Evolutionary conservation across 37 sponge, comb jelly and placozoan species (phyloP), one percentile per base, ranked within the genome.

Genomic region (Crambe crambe): DNA sequence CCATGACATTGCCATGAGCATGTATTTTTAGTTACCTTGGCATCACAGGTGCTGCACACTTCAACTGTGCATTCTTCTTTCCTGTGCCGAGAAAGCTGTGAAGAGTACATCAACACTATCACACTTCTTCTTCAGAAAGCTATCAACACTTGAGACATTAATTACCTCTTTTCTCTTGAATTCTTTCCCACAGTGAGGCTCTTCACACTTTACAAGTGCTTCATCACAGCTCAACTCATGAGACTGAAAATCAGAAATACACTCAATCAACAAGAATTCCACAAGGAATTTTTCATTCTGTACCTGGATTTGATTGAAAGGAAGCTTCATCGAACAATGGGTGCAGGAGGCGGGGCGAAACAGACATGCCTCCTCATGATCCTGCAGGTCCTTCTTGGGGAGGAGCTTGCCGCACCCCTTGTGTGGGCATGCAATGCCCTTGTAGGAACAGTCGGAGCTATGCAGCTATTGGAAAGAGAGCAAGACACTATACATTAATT

Each of bases 11-110:
- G n/a, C n/a, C n/a, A n/a, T n/a, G n/a, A n/a, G n/a, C n/a, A n/a
- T n/a, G n/a, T n/a, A n/a, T n/a, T n/a, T n/a, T n/a, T 68, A 37
- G 34, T 54, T 47, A 86, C 87, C 87, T 82, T 65, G 32, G 68
- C 23, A 22, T 73, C 8, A 27, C 82, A 89, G 25, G 74, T 64
- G n/a, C 37, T 8, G 38, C 89, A 83, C 21, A 61, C 40, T 31
- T 58, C 31, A 10, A 68, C 22, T 9, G 10, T 25, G 29, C 87
- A 86, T 0, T 36, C 43, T 18, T 80, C 47, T 25, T 18, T 22
- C 23, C 67, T 42, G 66, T 86, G 87, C 15, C 56, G 57, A 20
- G 56, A 17, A 5, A 86, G 58, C 85, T 76, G 72, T 1, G 22
- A 25, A 44, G 3, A 39, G 17, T 60, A 60, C 64, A 30, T n/a